Percentiles rank a stretch among this genome's conserved stretches.
Conservation (phyloP, 2,797 vertebrate genomes). For the Gymnocypris eckloni region DNA sequence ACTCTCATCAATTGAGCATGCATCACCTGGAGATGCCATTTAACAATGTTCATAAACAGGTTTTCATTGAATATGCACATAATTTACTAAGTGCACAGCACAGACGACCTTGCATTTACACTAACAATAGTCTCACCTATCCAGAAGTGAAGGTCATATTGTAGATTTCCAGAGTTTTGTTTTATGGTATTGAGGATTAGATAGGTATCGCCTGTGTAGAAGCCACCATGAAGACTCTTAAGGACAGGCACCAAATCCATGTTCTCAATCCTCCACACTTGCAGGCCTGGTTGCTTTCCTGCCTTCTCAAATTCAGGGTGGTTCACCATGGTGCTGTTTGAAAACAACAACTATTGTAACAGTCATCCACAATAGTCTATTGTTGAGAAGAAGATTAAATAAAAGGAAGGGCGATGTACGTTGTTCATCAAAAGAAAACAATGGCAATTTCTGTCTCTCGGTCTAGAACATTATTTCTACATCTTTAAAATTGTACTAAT, state of each 20-base stretch:
- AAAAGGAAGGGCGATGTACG: background rate
- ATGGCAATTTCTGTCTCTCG: background rate
- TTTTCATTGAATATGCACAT: background rate
- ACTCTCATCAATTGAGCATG: constrained; percentile 86
- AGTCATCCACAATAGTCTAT: background rate
- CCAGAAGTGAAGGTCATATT: constrained; percentile 91
- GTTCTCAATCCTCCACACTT: constrained; percentile 91
- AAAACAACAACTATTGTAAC: background rate
- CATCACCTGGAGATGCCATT: constrained; percentile 74
- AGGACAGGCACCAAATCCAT: constrained; percentile 87
- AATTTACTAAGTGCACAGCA: background rate
- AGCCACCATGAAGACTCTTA: constrained; percentile 81
- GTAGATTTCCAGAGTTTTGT: constrained; percentile 74
- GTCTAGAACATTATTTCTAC: background rate
- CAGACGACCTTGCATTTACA: background rate
- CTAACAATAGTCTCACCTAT: constrained; percentile 74
- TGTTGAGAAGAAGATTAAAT: background rate
- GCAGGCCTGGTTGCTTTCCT: constrained; percentile 83
- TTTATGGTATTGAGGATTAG: constrained; percentile 84
- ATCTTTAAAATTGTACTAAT: background rate
- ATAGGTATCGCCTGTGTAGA: constrained; percentile 89
- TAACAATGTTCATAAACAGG: background rate
- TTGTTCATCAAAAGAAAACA: background rate
- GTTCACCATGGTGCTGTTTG: constrained; percentile 73
- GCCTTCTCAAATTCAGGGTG: constrained; percentile 86